Evolutionary conservation across 1,140 invertebrate species (phyloP), one percentile per base, ranked within the genome.

Genomic region (Bicyclus anynana): DNA sequence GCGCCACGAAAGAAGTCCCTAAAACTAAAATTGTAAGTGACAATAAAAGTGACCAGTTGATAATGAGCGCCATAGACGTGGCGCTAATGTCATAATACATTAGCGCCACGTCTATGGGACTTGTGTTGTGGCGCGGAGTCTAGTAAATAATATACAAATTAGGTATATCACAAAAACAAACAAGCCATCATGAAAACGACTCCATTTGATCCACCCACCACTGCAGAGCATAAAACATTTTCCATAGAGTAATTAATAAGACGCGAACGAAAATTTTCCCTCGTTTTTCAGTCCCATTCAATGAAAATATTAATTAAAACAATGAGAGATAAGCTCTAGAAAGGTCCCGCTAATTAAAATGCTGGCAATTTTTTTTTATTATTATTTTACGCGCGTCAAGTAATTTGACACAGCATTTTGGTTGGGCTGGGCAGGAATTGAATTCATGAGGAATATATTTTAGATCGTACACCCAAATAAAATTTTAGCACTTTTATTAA

Each of bases 391-490:
- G 29, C 51, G 37, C 27, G 51, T 53, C 23, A 37, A 53, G 38
- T 16, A 42, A 50, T 44, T 50, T 50, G 14, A 35, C n/a, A 23
- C 12, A 14, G 12, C 37, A 58, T 14, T 49, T 44, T 12, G 42
- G 10, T 44, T 12, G 42, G 10, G 23, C 12, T 37, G 27, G n/a
- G n/a, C 27, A 63, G 66, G 64, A 73, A 65, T 62, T 65, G 23
- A 69, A 67, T 71, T 69, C 58, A 44, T 52, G 48, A 38, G 46
- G 67, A 71, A 71, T 73, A 73, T 70, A 71, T 69, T 65, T 67
- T 61, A 64, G 67, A 69, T 69, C 54, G 58, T 18, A 33, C n/a
- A n/a, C 29, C 53, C 26, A 50, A 74, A 69, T 69, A 68, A 64
- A 65, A 57, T 52, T 27, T 33, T 26, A 53, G 49, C 38, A 52